Base-by-base conservation (phyloP, 2,113 vertebrate species). In the Phaetusa simplex region DNA sequence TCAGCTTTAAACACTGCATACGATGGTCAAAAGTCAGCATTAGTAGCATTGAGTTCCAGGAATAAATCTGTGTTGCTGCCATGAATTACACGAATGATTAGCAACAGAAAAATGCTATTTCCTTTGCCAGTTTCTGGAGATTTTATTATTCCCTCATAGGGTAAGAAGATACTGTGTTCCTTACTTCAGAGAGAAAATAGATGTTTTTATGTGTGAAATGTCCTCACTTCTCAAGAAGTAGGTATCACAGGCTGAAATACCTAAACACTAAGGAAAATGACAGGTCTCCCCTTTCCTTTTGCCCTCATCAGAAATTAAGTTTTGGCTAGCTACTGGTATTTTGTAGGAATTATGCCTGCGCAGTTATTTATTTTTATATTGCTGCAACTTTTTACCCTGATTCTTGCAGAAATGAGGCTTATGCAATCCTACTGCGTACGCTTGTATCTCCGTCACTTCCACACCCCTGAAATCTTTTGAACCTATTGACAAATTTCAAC, bases 361-460 rank as follows among this genome's bases (percentile, higher is more conserved):
- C 50, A 45, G 58, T 80, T 96, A 91, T 94, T 96, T 95, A 77
- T 95, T 94, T 95, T 92, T 76, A 95, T 88, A 88, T 94, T 96
- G 87, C 90, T 88, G 90, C 82, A 93, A 96, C 66, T 42, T 94
- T 91, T 95, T 77, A 73, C 70, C 87, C 90, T 45, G 56, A 88
- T 85, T 88, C 87, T 62, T 95, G 79, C 82, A 93, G 96, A 88
- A 96, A 90, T 5, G 12, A 88, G 66, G 71, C 66, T 97, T 96
- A 92, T 70, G 87, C 92, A 95, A 92, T 90, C 93, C 67, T 91
- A 27, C 82, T 90, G 87, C 11, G 2, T 90, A 69, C 1, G 2
- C 82, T 85, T 42, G 45, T 69, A 43, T 90, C 90, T 95, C 84
- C 49, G 40, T 94, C 93, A 96, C 78, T 94, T 91, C 78, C 70